phyloP scores from a whole-genome alignment of 2,113 vertebrate genomes.

The Pterocles orientalis region DNA sequence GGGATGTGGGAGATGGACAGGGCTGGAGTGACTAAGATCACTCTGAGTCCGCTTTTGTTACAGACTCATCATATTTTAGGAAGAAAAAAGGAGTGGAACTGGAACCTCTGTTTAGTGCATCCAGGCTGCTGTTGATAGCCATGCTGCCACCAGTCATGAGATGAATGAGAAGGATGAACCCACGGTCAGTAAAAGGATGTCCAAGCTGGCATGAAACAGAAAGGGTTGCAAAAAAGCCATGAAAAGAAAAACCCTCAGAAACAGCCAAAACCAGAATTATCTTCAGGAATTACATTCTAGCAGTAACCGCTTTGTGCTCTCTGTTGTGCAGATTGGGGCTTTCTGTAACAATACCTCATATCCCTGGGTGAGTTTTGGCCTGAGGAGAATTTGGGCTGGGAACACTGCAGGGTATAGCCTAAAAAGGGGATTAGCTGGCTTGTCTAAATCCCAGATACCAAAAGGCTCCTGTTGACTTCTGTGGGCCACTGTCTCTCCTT shows the following conservation, averaged over 20 bases:
- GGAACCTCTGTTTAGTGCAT: neutral
- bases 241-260: neutral
- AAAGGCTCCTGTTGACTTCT: neutral
- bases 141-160: neutral
- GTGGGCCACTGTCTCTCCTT: neutral
- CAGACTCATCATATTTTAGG: accelerated
- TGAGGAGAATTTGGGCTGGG: neutral
- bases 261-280: neutral
- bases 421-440: neutral
- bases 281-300: neutral
- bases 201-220: neutral
- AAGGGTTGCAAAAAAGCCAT: neutral
- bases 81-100: neutral
- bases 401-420: neutral
- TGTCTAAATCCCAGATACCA: neutral
- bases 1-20: neutral
- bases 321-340: neutral
- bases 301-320: neutral
- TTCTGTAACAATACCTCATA: neutral
- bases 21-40: neutral
- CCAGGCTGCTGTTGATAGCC: neutral
- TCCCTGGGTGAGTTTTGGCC: neutral
- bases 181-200: neutral
- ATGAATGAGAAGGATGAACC: neutral
- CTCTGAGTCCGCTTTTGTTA: neutral